Evolutionary conservation across 2,113 vertebrate genomes (phyloP), one percentile per base, ranked within the genome.

Genomic region (Thalassoma bifasciatum): DNA sequence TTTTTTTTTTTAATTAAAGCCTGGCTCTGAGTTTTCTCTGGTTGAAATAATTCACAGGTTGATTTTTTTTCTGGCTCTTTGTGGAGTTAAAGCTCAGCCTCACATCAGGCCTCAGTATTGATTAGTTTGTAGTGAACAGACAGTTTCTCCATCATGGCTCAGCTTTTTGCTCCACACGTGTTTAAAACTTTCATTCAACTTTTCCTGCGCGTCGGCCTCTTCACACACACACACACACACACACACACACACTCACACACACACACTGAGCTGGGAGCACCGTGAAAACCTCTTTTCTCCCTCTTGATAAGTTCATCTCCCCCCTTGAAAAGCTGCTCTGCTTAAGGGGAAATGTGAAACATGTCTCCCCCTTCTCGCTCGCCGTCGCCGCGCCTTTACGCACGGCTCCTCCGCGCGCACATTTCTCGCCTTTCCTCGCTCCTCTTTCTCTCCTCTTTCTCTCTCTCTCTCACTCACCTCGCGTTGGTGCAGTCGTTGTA

Each of bases 401-500:
- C 91, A 72, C 85, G 75, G 56, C 13, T 7, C 21, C 54, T n/a
- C 34, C 36, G 26, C 17, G 2, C 22, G 76, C 23, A 83, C 71
- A 61, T 64, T 30, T 46, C 66, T 58, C 36, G 21, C 14, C 22
- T n/a, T n/a, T n/a, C n/a, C n/a, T n/a, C n/a, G n/a, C n/a, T n/a
- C n/a, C n/a, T n/a, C n/a, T n/a, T n/a, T n/a, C n/a, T n/a, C n/a
- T n/a, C n/a, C n/a, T n/a, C n/a, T n/a, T n/a, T n/a, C n/a, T n/a
- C n/a, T n/a, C n/a, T n/a, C n/a, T n/a, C n/a, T n/a, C n/a, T 14
- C 72, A 82, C 93, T 95, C 84, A 98, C 97, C 97, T 99, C n/a
- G 97, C 97, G 72, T 99, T 99, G 88, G 97, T 99, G 95, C 97
- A 99, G 94, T 99, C 97, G 89, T 98, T 98, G 95, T 99, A 99